Percentiles rank a stretch among this genome's conserved stretches.
These are phyloP conservation scores for Lemur catta DNA, from an alignment of 2,797 vertebrate genomes.

Conservation along the genomic window DNA sequence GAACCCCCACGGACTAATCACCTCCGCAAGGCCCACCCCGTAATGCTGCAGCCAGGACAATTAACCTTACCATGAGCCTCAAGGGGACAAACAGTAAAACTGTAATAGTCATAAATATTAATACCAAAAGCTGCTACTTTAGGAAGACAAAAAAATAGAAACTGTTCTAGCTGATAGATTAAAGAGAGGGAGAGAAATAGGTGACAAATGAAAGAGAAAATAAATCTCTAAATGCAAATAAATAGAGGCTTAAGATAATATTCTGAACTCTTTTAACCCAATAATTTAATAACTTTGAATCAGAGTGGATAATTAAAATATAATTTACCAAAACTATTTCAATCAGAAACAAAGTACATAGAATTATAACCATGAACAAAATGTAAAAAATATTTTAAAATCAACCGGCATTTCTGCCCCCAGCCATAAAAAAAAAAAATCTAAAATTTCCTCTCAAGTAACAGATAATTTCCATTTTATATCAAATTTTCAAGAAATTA, in stretches of 20 bases:
- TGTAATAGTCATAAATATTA: neutral
- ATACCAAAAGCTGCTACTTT: accelerated
- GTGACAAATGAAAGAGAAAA: too few relatives aligned
- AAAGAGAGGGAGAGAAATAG: too few relatives aligned
- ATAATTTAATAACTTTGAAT: neutral
- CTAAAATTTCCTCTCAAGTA: neutral
- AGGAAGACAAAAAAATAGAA: neutral
- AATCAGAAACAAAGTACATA: neutral
- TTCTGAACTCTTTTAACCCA: neutral
- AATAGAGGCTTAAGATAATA: neutral
- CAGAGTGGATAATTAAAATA: neutral
- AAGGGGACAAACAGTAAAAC: neutral
- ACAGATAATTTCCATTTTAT: neutral
- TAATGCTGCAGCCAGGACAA: neutral
- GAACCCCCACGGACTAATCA: neutral
- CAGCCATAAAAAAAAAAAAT: neutral
- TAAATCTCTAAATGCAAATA: accelerated
- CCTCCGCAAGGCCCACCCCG: neutral
- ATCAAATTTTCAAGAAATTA: neutral
- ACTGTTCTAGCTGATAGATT: accelerated
- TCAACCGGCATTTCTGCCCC: neutral
- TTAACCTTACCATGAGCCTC: neutral
- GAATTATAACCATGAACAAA: neutral
- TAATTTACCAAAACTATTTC: neutral
- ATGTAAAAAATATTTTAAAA: neutral